Base-by-base conservation (phyloP, 2,797 vertebrate genomes). In the Echeneis naucrates region DNA sequence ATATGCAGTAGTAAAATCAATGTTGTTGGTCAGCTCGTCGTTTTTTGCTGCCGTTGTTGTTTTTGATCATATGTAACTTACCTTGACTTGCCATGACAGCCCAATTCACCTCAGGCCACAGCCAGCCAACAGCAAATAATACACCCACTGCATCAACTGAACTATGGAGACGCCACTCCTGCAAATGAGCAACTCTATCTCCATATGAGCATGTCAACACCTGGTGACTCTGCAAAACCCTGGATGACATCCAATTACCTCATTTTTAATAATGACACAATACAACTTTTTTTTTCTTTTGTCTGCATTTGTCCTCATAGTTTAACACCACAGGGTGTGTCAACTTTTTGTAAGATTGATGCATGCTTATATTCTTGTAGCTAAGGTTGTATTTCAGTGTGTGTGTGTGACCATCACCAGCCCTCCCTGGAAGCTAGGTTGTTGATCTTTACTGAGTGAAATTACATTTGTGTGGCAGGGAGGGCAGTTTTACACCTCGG, bases 1-100 rank as follows among this genome's bases (percentile, higher is more conserved):
- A 70, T 72, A 14, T 47, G 30, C 33, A 56, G 50, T 57, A 16
- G n/a, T 27, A 53, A 45, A 65, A 56, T 69, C 57, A 42, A 62
- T 64, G 8, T 19, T 60, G 26, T 59, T 53, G 35, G n/a, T 64
- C 38, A 47, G 14, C 1, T 55, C 21, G 32, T 40, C 21, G 24
- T 38, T 57, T 52, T 50, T 60, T 17, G 12, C 21, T 61, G 11
- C 40, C 19, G 45, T 38, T 45, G 32, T 75, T 56, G 33, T 23
- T 75, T 71, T 44, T 42, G n/a, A 57, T 56, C 8, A 63, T 24
- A 51, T 45, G 14, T 35, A 72, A 58, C 21, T 21, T 65, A 33
- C 5, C 21, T 61, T 30, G 33, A 24, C 35, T 60, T 47, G 37
- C 21, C 27, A 21, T 38, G 45, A 62, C 52, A 53, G 66, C 14